Conservation (phyloP, 2,888 invertebrate genomes). For the Eulithis prunata region DNA sequence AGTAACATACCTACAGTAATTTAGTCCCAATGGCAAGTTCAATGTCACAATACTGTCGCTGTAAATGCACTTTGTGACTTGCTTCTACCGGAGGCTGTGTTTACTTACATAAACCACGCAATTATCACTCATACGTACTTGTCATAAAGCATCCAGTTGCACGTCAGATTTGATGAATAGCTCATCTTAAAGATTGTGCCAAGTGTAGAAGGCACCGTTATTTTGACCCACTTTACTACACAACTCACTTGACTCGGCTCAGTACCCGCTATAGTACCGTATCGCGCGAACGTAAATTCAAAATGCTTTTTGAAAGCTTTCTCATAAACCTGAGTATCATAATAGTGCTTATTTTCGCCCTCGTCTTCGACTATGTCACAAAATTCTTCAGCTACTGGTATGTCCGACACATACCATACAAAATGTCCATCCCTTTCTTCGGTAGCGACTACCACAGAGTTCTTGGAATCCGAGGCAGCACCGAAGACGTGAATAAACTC, state of each 20-base stretch:
- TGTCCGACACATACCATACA: constrained; percentile 72
- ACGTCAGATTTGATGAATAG: constrained; percentile 32
- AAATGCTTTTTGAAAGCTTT: constrained; percentile 80
- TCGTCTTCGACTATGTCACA: constrained; percentile 75
- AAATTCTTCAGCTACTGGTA: constrained; percentile 82
- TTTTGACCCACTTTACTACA: constrained; percentile 65
- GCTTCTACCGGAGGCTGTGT: constrained; percentile 32
- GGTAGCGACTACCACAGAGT: constrained; percentile 75
- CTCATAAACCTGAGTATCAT: constrained; percentile 67
- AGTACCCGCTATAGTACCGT: constrained; percentile 62
- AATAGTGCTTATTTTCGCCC: constrained; percentile 61
- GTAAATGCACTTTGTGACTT: constrained; percentile 26
- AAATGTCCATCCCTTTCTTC: constrained; percentile 66
- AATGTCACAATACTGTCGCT: constrained; percentile 47
- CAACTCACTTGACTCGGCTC: constrained; percentile 50
- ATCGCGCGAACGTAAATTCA: constrained; percentile 63
- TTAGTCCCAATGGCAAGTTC: constrained; percentile 52
- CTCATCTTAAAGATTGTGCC: constrained; percentile 42
- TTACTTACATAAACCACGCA: constrained; percentile 28
- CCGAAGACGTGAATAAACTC: constrained; percentile 67
- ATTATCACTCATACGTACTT: constrained; percentile 27
- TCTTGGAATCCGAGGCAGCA: constrained; percentile 64
- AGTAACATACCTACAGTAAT: constrained; percentile 5
- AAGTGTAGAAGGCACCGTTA: constrained; percentile 65
- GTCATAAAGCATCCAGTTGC: constrained; percentile 33